phyloP scores from a whole-genome alignment of 1,140 invertebrate genomes.

The Dreissena rostriformis region DNA sequence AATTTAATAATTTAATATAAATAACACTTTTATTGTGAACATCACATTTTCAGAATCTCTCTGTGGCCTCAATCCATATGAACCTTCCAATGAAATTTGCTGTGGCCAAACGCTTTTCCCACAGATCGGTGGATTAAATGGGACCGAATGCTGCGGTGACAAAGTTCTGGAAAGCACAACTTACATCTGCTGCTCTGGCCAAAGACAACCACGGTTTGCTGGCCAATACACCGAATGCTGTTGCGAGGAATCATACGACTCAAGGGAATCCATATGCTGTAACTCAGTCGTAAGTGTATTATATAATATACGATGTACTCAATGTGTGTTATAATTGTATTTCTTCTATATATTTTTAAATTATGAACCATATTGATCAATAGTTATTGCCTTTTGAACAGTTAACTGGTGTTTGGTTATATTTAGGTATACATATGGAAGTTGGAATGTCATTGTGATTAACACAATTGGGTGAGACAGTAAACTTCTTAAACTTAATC shows the following conservation, averaged over 20 bases:
- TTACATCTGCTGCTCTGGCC: slow-evolving; percentile 32
- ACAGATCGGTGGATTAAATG: slow-evolving; percentile 3
- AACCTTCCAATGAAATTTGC: slow-evolving; percentile 22
- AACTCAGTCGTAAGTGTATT: slow-evolving; percentile 22
- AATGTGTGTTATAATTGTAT: no score
- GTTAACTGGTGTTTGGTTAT: no score
- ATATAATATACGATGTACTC: no score
- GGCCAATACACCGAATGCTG: slow-evolving; percentile 44
- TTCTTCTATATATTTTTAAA: no score
- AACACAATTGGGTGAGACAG: no score
- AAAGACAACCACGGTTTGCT: slow-evolving; percentile 45
- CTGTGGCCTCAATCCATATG: slow-evolving; percentile 23
- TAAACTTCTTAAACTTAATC: no score
- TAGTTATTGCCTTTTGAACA: no score
- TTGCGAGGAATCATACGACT: slow-evolving; percentile 47
- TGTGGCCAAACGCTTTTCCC: slow-evolving; percentile 29
- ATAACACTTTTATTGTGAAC: background rate
- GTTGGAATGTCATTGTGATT: no score
- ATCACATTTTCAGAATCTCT: background rate
- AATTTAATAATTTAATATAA: no score
- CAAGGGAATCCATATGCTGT: slow-evolving; percentile 39
- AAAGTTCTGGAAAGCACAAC: slow-evolving; percentile 16
- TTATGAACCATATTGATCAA: no score
- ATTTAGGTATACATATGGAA: no score
- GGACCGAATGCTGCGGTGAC: slow-evolving; percentile 33